Evolutionary conservation across 2,113 vertebrate species (phyloP).

Genomic region (Rattus rattus): DNA sequence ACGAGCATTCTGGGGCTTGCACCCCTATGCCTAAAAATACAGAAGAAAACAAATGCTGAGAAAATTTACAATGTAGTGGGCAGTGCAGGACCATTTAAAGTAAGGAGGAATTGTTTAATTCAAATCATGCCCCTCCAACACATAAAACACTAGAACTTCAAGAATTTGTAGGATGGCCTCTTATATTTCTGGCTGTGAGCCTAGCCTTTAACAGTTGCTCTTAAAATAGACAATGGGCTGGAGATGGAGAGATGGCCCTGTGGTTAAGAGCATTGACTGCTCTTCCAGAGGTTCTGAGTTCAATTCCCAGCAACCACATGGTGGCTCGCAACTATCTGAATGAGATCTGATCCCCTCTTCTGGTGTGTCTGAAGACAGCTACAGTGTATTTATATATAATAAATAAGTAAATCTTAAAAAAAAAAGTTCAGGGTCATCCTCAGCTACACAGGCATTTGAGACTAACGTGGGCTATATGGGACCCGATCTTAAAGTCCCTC

Average conservation of each 20-base stretch:
- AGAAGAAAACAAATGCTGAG: background rate
- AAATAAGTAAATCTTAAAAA: too few species aligned
- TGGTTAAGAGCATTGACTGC: too few species aligned
- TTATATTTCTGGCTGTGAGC: background rate
- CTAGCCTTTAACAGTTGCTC: too few species aligned
- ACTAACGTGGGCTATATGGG: background rate
- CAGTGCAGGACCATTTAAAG: background rate
- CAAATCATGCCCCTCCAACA: conserved; percentile 3
- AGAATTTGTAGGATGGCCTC: background rate
- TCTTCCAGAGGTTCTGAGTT: too few species aligned
- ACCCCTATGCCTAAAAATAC: background rate
- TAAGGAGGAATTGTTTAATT: background rate
- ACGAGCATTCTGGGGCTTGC: background rate
- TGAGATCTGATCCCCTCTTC: too few species aligned
- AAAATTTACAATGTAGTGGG: background rate
- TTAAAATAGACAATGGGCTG: background rate
- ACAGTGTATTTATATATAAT: too few species aligned
- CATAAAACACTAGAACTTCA: background rate
- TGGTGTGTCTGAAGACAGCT: too few species aligned
- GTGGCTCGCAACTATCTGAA: too few species aligned
- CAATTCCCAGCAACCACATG: too few species aligned
- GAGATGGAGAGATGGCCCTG: too few species aligned
- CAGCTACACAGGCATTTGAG: background rate
- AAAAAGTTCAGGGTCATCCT: background rate
- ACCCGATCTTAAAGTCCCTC: background rate